Evolutionary conservation across 2,888 invertebrate genomes (phyloP), one percentile per base, ranked within the genome.

Genomic region (Eupithecia exiguata): DNA sequence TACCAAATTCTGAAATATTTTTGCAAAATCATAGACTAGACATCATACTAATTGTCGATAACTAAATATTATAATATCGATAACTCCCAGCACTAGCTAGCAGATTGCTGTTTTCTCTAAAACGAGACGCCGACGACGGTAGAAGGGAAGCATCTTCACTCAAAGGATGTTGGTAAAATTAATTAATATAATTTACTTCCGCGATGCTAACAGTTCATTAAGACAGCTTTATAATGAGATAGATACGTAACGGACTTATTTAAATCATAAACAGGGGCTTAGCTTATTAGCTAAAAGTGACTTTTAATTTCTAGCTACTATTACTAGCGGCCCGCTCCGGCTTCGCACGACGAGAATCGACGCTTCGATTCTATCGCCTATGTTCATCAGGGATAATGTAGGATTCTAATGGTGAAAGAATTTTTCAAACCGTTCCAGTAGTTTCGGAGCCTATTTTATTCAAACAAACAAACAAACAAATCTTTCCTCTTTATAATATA

Each of bases 141-240:
- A 62, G 61, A 74, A 71, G 73, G 69, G 74, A 77, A 63, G 74
- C 72, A 72, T 78, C 69, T 72, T 68, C 36, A 62, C 72, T 75
- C 74, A 79, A 77, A 74, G 74, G 76, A 77, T 73, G 71, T 62
- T 53, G 36, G 69, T 71, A 75, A 74, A 68, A 70, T 70, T 75
- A 72, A 75, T 72, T 75, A 72, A 70, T n/a, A n/a, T n/a, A 58
- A 14, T 66, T 38, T 63, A 63, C 67, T 72, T 71, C 53, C 21
- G 69, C 35, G 43, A 70, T 70, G 53, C 36, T 68, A 67, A 67
- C 53, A 38, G 43, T 72, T 62, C 62, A 62, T 61, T 30, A 61
- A 5, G 49, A 53, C n/a, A 53, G 10, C n/a, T 46, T n/a, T 46
- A n/a, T 1, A 53, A 21, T 53, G n/a, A 9, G 49, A 21, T 53